These are phyloP conservation scores for Aotus griseimembra DNA, from an alignment of 2,797 vertebrate species.

Conservation along the genomic window DNA sequence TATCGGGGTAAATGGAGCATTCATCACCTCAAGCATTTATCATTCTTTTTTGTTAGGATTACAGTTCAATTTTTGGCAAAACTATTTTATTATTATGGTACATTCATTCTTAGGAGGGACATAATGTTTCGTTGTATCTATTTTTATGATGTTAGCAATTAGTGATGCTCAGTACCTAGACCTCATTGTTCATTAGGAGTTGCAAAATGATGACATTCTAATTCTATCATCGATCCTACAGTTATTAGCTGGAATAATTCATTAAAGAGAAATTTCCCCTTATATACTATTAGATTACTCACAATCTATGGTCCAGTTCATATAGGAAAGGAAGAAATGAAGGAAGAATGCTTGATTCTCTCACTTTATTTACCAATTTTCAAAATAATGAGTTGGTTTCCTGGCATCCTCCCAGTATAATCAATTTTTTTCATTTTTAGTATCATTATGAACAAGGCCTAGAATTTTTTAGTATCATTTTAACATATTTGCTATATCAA, in stretches of 20 bases:
- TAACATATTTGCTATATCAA: neutral
- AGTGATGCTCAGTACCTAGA: neutral
- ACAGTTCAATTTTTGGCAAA: neutral
- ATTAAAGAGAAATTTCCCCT: neutral
- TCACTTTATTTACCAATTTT: constrained; percentile 43
- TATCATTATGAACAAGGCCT: neutral
- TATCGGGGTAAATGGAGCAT: neutral
- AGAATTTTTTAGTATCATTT: constrained; percentile 20
- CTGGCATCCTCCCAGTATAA: neutral
- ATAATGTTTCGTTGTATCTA: neutral
- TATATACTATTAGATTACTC: neutral
- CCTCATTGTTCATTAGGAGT: neutral
- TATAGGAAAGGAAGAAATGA: constrained; percentile 22
- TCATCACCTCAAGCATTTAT: neutral
- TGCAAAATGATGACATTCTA: neutral
- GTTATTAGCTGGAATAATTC: constrained; percentile 18
- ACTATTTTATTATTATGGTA: neutral
- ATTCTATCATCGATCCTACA: neutral
- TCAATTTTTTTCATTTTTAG: neutral
- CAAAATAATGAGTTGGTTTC: constrained; percentile 3
- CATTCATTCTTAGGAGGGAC: neutral
- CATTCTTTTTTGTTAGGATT: neutral
- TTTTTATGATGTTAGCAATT: neutral
- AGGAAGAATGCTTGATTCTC: constrained; percentile 7
- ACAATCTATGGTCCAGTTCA: neutral